Evolutionary conservation across 2,113 vertebrate genomes (phyloP).

Genomic region (Apodemus sylvaticus): DNA sequence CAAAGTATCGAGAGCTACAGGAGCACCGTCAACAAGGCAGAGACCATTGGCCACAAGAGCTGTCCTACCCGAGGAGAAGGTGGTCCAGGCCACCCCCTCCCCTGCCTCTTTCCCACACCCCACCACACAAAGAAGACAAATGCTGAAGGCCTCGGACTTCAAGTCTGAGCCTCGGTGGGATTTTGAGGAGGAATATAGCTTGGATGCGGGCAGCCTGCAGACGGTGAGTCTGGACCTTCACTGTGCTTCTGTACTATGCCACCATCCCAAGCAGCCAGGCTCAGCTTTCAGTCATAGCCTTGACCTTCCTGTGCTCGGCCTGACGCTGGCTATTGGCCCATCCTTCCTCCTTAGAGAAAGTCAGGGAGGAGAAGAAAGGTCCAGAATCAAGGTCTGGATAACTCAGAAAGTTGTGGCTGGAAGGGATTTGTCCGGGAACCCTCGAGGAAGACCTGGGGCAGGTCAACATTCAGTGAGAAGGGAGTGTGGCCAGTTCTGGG

Average conservation of each 20-base stretch:
- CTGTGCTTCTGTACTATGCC: rapidly evolving
- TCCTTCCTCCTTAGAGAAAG: rapidly evolving
- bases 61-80: background rate
- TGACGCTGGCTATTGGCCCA: rapidly evolving
- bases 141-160: constrained; percentile 78
- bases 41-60: rapidly evolving
- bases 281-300: background rate
- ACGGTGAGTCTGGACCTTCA: constrained; percentile 74
- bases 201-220: constrained; percentile 63
- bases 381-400: background rate
- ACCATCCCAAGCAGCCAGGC: background rate
- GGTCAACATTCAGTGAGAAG: background rate
- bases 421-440: background rate
- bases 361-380: background rate
- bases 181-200: constrained; percentile 82
- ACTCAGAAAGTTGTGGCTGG: background rate
- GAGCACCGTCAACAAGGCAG: rapidly evolving
- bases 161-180: constrained; percentile 81
- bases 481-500: background rate
- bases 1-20: rapidly evolving
- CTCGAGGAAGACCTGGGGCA: background rate
- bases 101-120: rapidly evolving
- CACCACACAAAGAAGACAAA: background rate
- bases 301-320: background rate
- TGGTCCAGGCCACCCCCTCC: rapidly evolving